A percentile compares a stretch with the other conserved stretches of the same genome.
Evolutionary conservation across 2,113 vertebrate species (phyloP).

Genomic region (Saguinus midas): DNA sequence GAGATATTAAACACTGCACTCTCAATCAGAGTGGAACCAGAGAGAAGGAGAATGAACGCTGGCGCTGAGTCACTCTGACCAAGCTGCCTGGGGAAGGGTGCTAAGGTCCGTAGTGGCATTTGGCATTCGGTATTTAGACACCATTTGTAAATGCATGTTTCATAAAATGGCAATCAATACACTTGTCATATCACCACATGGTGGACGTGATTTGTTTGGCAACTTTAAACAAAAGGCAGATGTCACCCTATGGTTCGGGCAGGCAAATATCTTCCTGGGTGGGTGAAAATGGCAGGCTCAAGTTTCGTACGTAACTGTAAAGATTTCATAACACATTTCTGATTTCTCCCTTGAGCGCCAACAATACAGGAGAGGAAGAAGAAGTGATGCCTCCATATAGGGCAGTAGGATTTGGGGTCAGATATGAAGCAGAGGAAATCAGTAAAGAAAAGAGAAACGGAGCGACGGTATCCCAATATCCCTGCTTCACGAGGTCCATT

Average conservation of each 20-base stretch:
- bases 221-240: conserved; percentile 39
- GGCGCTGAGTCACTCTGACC: neutral
- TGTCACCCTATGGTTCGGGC: neutral
- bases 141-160: conserved; percentile 55
- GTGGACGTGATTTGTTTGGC: conserved; percentile 38
- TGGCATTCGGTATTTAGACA: neutral
- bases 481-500: neutral
- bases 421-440: neutral
- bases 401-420: neutral
- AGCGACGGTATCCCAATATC: neutral
- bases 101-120: neutral
- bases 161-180: conserved; percentile 57
- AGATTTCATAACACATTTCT: neutral
- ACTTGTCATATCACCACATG: conserved; percentile 8
- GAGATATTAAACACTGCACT: conserved; percentile 56
- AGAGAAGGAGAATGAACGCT: conserved; percentile 52
- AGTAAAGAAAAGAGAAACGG: neutral
- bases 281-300: neutral
- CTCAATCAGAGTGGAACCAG: conserved; percentile 67
- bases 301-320: neutral
- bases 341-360: neutral
- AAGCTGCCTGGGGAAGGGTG: conserved; percentile 27
- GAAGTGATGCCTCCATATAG: neutral
- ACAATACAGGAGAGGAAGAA: neutral
- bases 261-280: neutral